Conservation (phyloP, 1,140 invertebrate species). For the Drosophila navojoa region DNA sequence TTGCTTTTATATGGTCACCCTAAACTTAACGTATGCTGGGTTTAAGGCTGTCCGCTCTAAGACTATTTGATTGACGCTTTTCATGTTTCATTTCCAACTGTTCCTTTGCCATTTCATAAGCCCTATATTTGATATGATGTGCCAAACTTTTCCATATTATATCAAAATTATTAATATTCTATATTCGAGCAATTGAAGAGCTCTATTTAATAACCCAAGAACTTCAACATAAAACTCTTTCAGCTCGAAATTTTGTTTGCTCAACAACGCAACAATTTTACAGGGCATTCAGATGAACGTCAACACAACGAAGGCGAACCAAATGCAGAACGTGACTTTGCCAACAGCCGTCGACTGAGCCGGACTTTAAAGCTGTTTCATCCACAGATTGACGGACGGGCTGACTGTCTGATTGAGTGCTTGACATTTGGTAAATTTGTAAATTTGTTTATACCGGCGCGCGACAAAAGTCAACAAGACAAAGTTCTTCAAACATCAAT, state of each 20-base stretch:
- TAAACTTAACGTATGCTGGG: no score
- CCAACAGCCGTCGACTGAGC: constrained; percentile 55
- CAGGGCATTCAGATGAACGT: constrained; percentile 5
- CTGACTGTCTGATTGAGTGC: constrained; percentile 8
- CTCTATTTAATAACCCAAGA: not conserved
- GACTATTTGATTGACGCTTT: not conserved
- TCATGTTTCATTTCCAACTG: not conserved
- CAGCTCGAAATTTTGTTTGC: not conserved
- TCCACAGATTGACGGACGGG: constrained; percentile 10
- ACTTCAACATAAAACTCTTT: not conserved
- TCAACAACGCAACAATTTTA: not conserved
- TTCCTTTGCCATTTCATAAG: not conserved
- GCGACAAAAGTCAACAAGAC: constrained; percentile 61
- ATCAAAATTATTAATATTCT: no score
- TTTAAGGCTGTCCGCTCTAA: no score
- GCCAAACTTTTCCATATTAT: no score
- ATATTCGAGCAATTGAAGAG: no score
- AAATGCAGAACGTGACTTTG: constrained; percentile 76
- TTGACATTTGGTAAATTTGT: constrained; percentile 66
- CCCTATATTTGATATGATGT: no score
- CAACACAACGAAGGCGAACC: constrained; percentile 25
- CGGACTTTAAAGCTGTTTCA: constrained; percentile 45
- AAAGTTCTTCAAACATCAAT: constrained; percentile 61
- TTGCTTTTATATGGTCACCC: no score
- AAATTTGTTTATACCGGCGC: constrained; percentile 50